Evolutionary conservation across 2,888 invertebrate species (phyloP), one percentile per base, ranked within the genome.

Genomic region (Acanthococcus lagerstroemiae): DNA sequence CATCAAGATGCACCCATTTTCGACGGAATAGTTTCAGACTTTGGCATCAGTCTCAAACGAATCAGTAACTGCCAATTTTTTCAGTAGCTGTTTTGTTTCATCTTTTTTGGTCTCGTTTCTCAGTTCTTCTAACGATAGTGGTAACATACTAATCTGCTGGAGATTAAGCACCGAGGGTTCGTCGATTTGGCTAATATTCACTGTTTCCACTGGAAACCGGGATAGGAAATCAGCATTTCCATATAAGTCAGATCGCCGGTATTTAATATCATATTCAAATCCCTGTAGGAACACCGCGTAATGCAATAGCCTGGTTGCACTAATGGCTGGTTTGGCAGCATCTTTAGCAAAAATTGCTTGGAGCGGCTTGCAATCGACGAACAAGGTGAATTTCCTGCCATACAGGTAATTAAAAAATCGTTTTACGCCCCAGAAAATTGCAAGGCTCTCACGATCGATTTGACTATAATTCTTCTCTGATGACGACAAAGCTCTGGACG

Each of bases 351-450:
- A 37, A 12, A 37, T 37, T 6, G 37, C 6, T 15, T 48, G 56
- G 19, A 78, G 68, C 1, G 78, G 77, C 66, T 75, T 72, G 67
- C 77, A 74, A 68, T 77, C 77, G 0, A 76, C 77, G 12, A 73
- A 19, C 3, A 77, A 67, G 0, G 67, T 71, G 55, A 75, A 72
- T 6, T 56, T 19, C 9, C 69, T 52, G 1, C 71, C 71, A 56
- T 63, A 70, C 1, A 73, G 9, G 54, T 70, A 73, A 24, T 70
- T 68, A 22, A 69, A 67, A 27, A 72, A 72, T 7, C 66, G 60
- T 56, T 68, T 70, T 15, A 68, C 65, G 2, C 52, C 50, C 56
- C 48, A 68, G 12, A 65, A 58, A 15, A 68, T 58, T 9, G 58
- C 67, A 4, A 66, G 21, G 6, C 66, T 68, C 37, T 69, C 68